Evolutionary conservation across 2,888 invertebrate species (phyloP).

Genomic region (Anagyrus pseudococci): DNA sequence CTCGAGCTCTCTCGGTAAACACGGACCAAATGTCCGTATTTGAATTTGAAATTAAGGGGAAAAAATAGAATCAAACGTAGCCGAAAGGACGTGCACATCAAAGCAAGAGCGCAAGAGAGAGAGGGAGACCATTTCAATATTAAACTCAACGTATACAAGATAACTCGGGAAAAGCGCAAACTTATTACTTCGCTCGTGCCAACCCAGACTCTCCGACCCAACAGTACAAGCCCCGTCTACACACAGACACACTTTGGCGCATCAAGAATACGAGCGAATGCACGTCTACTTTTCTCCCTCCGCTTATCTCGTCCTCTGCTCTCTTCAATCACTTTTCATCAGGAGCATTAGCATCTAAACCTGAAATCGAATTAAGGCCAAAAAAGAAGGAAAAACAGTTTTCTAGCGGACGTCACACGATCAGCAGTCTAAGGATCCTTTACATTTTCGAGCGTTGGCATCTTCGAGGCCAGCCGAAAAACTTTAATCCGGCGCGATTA

Average conservation of each 20-base stretch:
- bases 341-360: slow-evolving; percentile 26
- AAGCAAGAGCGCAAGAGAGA: too few species aligned
- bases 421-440: too few species aligned
- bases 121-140: slow-evolving; percentile 23
- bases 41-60: slow-evolving; percentile 7
- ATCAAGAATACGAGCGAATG: slow-evolving; percentile 1
- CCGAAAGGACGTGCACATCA: slow-evolving; percentile 10
- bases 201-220: too few species aligned
- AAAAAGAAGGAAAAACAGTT: too few species aligned
- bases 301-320: neutral
- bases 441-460: too few species aligned
- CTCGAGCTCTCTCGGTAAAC: too few species aligned
- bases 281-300: slow-evolving; percentile 1
- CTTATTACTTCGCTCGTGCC: neutral
- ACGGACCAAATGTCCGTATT: too few species aligned
- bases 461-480: too few species aligned
- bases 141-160: slow-evolving; percentile 25
- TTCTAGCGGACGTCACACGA: too few species aligned
- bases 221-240: too few species aligned
- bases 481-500: too few species aligned
- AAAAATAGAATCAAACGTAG: slow-evolving; percentile 1
- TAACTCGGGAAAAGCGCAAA: slow-evolving; percentile 15
- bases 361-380: slow-evolving; percentile 14
- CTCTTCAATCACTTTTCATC: slow-evolving; percentile 20
- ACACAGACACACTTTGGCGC: too few species aligned